phyloP scores from a whole-genome alignment of 2,113 vertebrate genomes.

The Piprites chloris region DNA sequence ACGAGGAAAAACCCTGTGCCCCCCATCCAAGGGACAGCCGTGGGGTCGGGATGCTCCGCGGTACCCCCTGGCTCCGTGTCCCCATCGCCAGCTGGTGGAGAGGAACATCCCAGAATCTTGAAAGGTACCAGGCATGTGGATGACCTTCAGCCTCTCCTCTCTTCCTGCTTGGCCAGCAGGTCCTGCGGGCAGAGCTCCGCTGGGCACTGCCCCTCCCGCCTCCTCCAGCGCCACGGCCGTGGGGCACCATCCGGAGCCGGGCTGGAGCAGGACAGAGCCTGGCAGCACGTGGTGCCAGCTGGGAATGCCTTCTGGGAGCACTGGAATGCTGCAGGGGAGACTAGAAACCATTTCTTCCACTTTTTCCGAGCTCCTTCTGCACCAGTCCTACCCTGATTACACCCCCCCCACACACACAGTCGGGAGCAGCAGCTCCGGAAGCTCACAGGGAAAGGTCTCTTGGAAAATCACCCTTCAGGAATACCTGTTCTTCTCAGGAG shows the following conservation, averaged over 20 bases:
- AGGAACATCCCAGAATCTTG: neutral
- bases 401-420: too few species aligned
- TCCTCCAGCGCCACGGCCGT: fast-evolving
- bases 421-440: neutral
- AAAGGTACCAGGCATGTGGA: neutral
- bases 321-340: neutral
- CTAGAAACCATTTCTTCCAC: neutral
- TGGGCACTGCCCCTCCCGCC: neutral
- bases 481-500: fast-evolving
- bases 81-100: neutral
- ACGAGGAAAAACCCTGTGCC: neutral
- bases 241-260: fast-evolving
- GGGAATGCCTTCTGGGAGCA: neutral
- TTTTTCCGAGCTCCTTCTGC: neutral
- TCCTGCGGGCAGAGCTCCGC: neutral
- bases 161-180: neutral
- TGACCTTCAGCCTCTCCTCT: neutral
- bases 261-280: neutral
- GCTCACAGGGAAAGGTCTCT: neutral
- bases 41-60: neutral
- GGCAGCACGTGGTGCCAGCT: fast-evolving
- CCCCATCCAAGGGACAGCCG: neutral
- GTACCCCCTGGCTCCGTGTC: neutral
- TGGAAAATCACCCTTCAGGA: fast-evolving
- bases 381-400: fast-evolving